phyloP scores from a whole-genome alignment of 2,888 invertebrate species.

The Spatulosminthurus flaviceps region DNA sequence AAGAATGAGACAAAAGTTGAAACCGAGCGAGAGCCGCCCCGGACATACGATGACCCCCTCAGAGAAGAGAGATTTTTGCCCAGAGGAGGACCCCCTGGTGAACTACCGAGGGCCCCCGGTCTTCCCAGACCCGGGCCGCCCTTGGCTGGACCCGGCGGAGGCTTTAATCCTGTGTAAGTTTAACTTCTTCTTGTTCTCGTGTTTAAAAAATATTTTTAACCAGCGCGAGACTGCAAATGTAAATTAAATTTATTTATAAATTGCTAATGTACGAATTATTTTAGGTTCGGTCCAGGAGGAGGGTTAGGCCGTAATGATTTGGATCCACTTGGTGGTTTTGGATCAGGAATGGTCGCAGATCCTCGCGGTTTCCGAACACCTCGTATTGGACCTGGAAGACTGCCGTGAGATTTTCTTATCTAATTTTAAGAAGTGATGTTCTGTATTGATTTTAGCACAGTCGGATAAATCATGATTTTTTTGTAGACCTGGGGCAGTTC shows the following conservation, averaged over 20 bases:
- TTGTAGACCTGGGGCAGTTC: slow-evolving; percentile 40
- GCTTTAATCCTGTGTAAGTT: slow-evolving; percentile 53
- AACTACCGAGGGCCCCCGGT: too few species aligned
- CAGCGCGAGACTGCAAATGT: too few species aligned
- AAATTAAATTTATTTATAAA: too few species aligned
- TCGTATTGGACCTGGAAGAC: slow-evolving; percentile 44
- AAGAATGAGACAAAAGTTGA: slow-evolving; percentile 40
- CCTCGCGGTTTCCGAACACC: slow-evolving; percentile 57
- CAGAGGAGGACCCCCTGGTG: slow-evolving; percentile 3
- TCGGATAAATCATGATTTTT: too few species aligned
- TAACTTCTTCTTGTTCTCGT: slow-evolving; percentile 24
- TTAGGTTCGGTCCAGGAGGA: slow-evolving; percentile 48
- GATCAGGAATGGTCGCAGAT: slow-evolving; percentile 57
- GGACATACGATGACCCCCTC: slow-evolving; percentile 27
- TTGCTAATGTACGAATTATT: background rate
- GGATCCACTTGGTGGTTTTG: slow-evolving; percentile 57
- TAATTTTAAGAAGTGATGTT: too few species aligned
- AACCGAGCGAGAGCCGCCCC: background rate
- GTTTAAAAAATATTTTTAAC: too few species aligned
- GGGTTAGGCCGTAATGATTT: slow-evolving; percentile 58
- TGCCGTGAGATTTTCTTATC: slow-evolving; percentile 47
- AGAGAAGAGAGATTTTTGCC: slow-evolving; percentile 40
- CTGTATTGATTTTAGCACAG: too few species aligned
- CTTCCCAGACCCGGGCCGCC: slow-evolving; percentile 30
- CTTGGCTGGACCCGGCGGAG: slow-evolving; percentile 30